phyloP scores from a whole-genome alignment of 2,797 vertebrate species.

The Nyctalus aviator region DNA sequence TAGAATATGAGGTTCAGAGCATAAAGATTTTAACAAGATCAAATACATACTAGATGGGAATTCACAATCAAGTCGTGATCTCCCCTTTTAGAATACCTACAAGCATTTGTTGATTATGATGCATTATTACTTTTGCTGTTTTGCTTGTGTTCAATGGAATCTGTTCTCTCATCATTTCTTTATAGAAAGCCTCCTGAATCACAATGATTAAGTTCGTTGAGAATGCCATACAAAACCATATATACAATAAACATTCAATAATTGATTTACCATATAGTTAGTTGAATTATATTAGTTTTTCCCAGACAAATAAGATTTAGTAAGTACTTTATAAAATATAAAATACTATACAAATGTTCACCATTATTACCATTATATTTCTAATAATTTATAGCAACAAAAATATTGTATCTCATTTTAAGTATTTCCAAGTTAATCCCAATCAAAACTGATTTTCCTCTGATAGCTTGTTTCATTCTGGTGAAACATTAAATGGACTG shows the following conservation, averaged over 20 bases:
- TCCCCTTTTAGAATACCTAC: background rate
- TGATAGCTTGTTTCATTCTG: conserved; percentile 8
- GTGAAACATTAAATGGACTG: conserved; percentile 32
- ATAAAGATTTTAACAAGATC: background rate
- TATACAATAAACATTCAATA: background rate
- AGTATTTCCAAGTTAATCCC: conserved; percentile 18
- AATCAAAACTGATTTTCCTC: conserved; percentile 51
- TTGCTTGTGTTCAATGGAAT: conserved; percentile 18
- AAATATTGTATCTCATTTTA: background rate
- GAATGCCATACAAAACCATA: background rate
- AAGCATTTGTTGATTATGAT: conserved; percentile 3
- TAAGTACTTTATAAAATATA: conserved; percentile 25
- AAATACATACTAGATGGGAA: background rate
- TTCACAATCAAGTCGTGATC: conserved; percentile 30
- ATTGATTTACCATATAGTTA: conserved; percentile 33
- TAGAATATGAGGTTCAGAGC: background rate
- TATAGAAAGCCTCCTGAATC: background rate
- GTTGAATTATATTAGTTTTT: conserved; percentile 23
- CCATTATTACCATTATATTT: background rate
- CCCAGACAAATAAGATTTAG: background rate
- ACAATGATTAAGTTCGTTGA: conserved; percentile 13
- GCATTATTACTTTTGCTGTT: conserved; percentile 32
- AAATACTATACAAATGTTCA: conserved; percentile 1
- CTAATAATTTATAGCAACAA: conserved; percentile 32
- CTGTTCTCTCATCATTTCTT: background rate